Base-by-base conservation (phyloP, 2,888 invertebrate species). In the Plemyria rubiginata region DNA sequence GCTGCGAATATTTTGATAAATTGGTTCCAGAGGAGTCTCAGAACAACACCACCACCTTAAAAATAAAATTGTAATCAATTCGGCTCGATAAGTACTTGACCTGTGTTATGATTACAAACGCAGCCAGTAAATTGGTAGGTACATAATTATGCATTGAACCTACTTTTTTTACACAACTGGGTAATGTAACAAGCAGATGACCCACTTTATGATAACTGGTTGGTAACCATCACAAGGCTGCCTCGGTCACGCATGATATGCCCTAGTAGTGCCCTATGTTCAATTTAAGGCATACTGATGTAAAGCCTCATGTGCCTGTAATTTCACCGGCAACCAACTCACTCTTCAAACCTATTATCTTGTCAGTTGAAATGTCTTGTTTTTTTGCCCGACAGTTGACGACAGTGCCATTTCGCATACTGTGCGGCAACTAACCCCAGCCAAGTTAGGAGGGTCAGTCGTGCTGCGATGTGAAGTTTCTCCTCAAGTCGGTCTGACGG, bases 391-490 rank as follows among this genome's bases (percentile, higher is more conserved):
- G 55, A 13, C 71, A 92, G 92, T 92, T 70, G 92, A 92, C 65
- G 92, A 92, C 72, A 88, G 75, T 66, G 84, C 86, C 3, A 76
- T 92, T 11, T 80, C 82, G 0, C 89, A 90, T 60, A 80, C 84
- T 0, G 82, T 84, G 7, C 83, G 88, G 3, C 92, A 92, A 72
- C 73, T 92, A 64, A 85, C 79, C 9, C 91, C 92, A 1, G 89
- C 90, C 0, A 90, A 87, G 73, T 75, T 89, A 0, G 87, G 90
- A 0, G 87, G 89, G 0, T 79, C 86, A 0, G 90, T 90, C 32
- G 80, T 91, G 29, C 70, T 92, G 22, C 78, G 88, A 4, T 92
- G 92, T 70, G 92, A 91, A 59, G 74, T 88, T 12, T 89, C 92
- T 0, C 87, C 89, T 1, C 90, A 91, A 74, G 79, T 87, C 0